Evolutionary conservation across 2,888 invertebrate genomes (phyloP), one percentile per base, ranked within the genome.

Genomic region (Eristalis intricaria): DNA sequence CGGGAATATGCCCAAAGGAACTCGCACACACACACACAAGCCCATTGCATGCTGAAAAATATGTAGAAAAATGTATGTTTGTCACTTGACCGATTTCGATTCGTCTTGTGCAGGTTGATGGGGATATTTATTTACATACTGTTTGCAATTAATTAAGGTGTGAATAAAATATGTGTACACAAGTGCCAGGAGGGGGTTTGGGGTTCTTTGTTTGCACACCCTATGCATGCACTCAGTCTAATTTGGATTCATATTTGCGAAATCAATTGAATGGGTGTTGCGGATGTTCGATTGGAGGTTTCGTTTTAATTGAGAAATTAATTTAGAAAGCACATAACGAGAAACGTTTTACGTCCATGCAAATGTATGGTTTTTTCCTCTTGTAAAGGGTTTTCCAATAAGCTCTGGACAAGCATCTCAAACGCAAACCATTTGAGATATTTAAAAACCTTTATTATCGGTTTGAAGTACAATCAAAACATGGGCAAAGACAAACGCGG

Each of bases 41-140:
- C 10, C 7, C 50, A 50, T n/a, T 8, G 50, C 50, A 50, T 50
- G 50, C 8, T 19, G 8, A 19, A 19, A 50, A 50, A 50, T n/a
- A 8, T 10, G 63, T 68, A 68, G 61, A 7, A 61, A 73, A 70
- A 80, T 22, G 13, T 29, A 73, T 32, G 23, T 29, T 8, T 19
- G n/a, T 26, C 23, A 50, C 50, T 50, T 50, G 50, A 50, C 50
- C 50, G 50, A 50, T 50, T 50, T 50, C 50, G 50, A 50, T 19
- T 19, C 19, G 19, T 8, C 10, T 50, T 50, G 50, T 19, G 50
- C 50, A 50, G 8, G 50, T 8, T 50, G n/a, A 7, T n/a, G 50
- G 7, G 19, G 19, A 50, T 50, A 50, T 50, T 50, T 50, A 50
- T 19, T 50, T 50, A 50, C 50, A 50, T 8, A 50, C 19, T 19